Base-by-base conservation (phyloP, 1,140 invertebrate genomes). In the Drosophila pruinosa region DNA sequence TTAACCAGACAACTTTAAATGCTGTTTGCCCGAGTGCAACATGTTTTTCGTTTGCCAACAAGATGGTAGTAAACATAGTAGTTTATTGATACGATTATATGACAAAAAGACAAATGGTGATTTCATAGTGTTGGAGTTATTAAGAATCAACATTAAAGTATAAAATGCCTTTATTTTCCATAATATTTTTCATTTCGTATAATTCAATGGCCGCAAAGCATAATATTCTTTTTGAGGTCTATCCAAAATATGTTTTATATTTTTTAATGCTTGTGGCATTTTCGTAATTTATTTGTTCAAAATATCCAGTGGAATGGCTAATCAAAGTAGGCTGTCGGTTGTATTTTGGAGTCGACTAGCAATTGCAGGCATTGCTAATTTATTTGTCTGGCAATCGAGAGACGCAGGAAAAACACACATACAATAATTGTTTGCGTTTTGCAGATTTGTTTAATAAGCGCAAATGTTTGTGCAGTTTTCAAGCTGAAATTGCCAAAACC, bases 321-420 rank as follows among this genome's bases (percentile, higher is more conserved):
- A 88, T 86, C 81, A 83, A 75, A 82, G 56, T 48, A 54, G 39
- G 47, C 15, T 48, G 56, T 45, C 63, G 50, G 39, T 7, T 47
- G n/a, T 2, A 28, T 19, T 34, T 34, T 24, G 22, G n/a, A 45
- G 43, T 10, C 38, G 14, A 24, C 58, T 69, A 14, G 45, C 59
- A 71, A 43, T 43, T 57, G 61, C 61, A 41, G 70, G 61, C 79
- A 21, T 47, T 19, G 72, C 72, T 86, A 86, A 86, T 86, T 86
- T 86, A 88, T 86, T 52, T 75, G 81, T 86, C 81, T 86, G 82
- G 79, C 62, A 58, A 58, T 45, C 48, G 43, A 47, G 31, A 34
- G 12, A 4, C 5, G 21, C n/a, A 24, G 6, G 12, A 5, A 15
- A 61, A 41, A 61, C n/a, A 59, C 38, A 52, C 50, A 52, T 61